Base-by-base conservation (phyloP, 2,888 invertebrate genomes). In the Disparrhopalites patrizii region DNA sequence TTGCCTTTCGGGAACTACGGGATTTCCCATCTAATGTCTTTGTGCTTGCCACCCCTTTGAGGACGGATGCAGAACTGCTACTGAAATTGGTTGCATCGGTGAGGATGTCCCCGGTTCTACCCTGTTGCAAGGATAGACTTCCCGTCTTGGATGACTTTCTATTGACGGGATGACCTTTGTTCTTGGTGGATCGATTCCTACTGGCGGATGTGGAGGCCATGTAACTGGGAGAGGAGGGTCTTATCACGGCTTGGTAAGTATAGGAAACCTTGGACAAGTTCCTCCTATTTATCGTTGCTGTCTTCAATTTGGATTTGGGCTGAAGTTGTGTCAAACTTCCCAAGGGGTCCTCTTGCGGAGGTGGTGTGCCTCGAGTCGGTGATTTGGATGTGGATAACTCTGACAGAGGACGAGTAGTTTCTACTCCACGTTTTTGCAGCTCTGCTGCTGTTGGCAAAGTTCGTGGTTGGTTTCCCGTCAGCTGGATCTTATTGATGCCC, bases 251-350 rank as follows among this genome's bases (percentile, higher is more conserved):
- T 54, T 55, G 62, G 31, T 55, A 55, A 10, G 62, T 55, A 23
- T 62, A 62, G 1, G 62, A 18, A 18, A 62, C 62, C 55, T 62
- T 62, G 8, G 54, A 52, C 13, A 54, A 40, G 55, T 62, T 62
- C 13, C 55, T 5, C 13, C 47, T 15, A 47, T 50, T 43, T 13
- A 60, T 8, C 1, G 60, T 20, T 20, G n/a, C 10, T n/a, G n/a
- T 3, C 31, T 47, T 60, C 50, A 47, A 31, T n/a, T 47, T 43
- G 3, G 60, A 30, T 31, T 50, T 60, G 5, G 47, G 31, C 13
- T 20, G 28, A 10, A 43, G n/a, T 13, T 25, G 28, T 1, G 58
- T 58, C 1, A 60, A 20, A 28, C 52, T 52, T 52, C 30, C 30
- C 15, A 27, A 4, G 3, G 23, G 3, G 23, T 30, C 52, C 27